Base-by-base conservation (phyloP, 2,113 vertebrate species). In the Phrynosoma blainvillii region DNA sequence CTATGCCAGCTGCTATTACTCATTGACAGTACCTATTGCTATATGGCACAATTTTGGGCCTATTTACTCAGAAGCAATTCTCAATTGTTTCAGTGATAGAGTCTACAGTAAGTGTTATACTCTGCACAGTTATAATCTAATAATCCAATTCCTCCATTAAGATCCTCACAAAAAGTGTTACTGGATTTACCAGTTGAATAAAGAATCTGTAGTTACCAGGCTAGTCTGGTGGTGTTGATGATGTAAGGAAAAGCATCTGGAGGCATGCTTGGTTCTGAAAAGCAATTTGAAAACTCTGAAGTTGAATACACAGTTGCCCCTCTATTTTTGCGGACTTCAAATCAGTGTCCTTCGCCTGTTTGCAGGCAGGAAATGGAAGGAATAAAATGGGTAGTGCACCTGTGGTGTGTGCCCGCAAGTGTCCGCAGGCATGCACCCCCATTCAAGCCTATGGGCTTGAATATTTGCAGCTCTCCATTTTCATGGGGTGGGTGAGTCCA, bases 221-320 rank as follows among this genome's bases (percentile, higher is more conserved):
- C 36, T 16, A 0, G 68, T 10, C 1, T 56, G 0, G 70, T 8
- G 0, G 0, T n/a, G 36, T 1, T 36, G 56, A 27, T 1, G 16
- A 2, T 1, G 88, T 86, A 85, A 59, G 42, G 20, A 32, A 88
- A 88, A 89, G 62, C 6, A 36, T 23, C 32, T 82, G 68, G 70
- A 59, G n/a, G 13, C 6, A 71, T 70, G 4, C 0, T 2, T 3
- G 21, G 74, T 42, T 85, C 88, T 5, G 0, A 81, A 14, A 85
- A 82, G 36, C 52, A 1, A 68, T 52, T 2, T 47, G 62, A 42
- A 47, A 42, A 13, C 20, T 32, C 56, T 42, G 13, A 75, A 32
- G 5, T 32, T 84, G 32, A 40, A 65, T 25, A 36, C 36, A 36
- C 36, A 36, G 36, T 36, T 36, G 36, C 36, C 36, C 36, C 36